Conservation (phyloP, 2,113 vertebrate species). For the Jaculus jaculus region DNA sequence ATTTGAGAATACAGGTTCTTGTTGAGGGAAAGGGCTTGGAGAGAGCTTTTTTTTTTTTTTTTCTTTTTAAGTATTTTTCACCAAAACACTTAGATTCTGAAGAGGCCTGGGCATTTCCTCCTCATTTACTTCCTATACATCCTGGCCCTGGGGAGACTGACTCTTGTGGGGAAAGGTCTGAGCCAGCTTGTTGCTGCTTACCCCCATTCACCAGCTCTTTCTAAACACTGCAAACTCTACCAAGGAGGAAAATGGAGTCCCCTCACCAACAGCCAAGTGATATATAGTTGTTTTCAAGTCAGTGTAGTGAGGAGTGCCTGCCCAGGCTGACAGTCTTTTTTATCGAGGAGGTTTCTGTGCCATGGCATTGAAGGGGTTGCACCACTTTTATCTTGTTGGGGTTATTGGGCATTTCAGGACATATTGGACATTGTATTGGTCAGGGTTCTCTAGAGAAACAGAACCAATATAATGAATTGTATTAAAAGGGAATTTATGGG, state of each 20-base stretch:
- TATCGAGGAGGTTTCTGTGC: neutral
- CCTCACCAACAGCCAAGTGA: neutral
- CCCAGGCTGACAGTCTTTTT: neutral
- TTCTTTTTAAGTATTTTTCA: neutral
- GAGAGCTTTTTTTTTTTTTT: no score
- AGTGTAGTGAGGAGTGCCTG: neutral
- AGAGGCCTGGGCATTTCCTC: neutral
- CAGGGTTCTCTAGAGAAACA: no score
- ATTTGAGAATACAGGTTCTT: neutral
- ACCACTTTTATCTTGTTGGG: neutral
- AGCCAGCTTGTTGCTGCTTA: neutral
- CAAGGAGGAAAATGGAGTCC: constrained; percentile 12
- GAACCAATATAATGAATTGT: no score
- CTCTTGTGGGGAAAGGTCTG: neutral
- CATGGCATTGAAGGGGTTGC: neutral
- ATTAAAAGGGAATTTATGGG: no score
- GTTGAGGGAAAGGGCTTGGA: no score
- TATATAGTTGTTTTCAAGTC: neutral
- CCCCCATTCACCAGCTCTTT: neutral
- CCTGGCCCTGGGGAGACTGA: neutral
- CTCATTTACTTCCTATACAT: neutral
- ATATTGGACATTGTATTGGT: neutral
- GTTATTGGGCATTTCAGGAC: neutral
- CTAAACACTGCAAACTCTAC: neutral
- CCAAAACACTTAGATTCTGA: neutral